These are phyloP conservation scores for Drosophila peninsularis DNA, from an alignment of 2,888 invertebrate genomes.

Conservation along the genomic window DNA sequence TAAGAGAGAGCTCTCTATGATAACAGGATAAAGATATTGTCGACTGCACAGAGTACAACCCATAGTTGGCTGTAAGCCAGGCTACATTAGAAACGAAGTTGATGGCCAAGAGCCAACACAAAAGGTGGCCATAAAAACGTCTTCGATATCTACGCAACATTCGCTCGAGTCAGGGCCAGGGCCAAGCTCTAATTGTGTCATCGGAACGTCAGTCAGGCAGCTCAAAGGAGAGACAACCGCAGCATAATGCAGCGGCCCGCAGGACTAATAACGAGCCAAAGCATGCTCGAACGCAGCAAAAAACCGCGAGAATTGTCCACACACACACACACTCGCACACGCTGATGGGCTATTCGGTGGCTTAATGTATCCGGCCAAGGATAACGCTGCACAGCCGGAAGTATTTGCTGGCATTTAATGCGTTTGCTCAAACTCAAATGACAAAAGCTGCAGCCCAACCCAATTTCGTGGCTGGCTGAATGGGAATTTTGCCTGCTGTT, in stretches of 20 bases:
- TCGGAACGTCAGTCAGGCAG: slow-evolving; percentile 26
- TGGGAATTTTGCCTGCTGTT: slow-evolving; percentile 34
- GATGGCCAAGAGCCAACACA: slow-evolving; percentile 1
- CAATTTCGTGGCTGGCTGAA: slow-evolving; percentile 13
- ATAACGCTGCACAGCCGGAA: slow-evolving; percentile 55
- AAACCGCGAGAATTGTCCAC: slow-evolving; percentile 47
- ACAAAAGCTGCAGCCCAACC: slow-evolving; percentile 33
- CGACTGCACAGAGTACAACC: neutral
- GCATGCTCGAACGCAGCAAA: slow-evolving; percentile 25
- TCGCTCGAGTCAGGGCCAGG: slow-evolving; percentile 5
- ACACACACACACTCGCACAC: slow-evolving; percentile 34
- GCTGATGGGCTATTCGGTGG: slow-evolving; percentile 23
- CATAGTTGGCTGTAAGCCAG: neutral
- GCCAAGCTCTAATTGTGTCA: slow-evolving; percentile 48
- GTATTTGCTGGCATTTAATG: slow-evolving; percentile 73
- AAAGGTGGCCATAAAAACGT: slow-evolving; percentile 21
- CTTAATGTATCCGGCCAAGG: slow-evolving; percentile 66
- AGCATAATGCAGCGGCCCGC: slow-evolving; percentile 45
- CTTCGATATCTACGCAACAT: slow-evolving; percentile 8
- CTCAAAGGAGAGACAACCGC: slow-evolving; percentile 20
- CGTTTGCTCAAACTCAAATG: slow-evolving; percentile 65
- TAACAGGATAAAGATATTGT: neutral
- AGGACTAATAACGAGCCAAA: slow-evolving; percentile 43
- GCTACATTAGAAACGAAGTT: neutral
- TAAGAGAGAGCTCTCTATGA: neutral